These are phyloP conservation scores for Calliphora vicina DNA, from an alignment of 1,140 invertebrate species.

Conservation along the genomic window DNA sequence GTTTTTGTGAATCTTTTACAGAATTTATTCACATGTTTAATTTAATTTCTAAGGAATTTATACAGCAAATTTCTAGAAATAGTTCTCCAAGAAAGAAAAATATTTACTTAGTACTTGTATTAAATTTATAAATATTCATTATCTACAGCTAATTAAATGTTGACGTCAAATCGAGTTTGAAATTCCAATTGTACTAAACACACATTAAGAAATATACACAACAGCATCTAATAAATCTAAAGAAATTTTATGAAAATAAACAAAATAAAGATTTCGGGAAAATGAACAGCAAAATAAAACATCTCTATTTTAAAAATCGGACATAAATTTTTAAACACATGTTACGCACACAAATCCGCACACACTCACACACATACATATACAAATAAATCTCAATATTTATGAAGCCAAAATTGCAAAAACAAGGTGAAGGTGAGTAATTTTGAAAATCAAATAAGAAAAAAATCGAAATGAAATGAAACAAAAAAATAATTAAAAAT, in stretches of 20 bases:
- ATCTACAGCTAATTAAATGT: background rate
- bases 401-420: background rate
- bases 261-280: background rate
- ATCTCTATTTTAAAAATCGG: background rate
- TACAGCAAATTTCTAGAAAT: no score
- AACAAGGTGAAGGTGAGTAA: slow-evolving; percentile 12
- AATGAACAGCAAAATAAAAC: background rate
- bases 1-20: no score
- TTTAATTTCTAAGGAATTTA: no score
- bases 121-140: no score
- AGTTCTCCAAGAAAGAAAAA: no score
- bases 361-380: background rate
- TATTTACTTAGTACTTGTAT: no score
- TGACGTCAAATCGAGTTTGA: background rate
- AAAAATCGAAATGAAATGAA: no score
- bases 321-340: background rate
- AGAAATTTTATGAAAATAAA: background rate
- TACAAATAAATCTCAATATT: background rate
- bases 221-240: background rate
- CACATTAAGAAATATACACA: background rate
- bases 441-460: background rate
- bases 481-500: background rate
- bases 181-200: background rate
- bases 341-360: background rate
- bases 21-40: no score